phyloP scores from a whole-genome alignment of 2,888 invertebrate genomes.

The Nomada hirtipes region DNA sequence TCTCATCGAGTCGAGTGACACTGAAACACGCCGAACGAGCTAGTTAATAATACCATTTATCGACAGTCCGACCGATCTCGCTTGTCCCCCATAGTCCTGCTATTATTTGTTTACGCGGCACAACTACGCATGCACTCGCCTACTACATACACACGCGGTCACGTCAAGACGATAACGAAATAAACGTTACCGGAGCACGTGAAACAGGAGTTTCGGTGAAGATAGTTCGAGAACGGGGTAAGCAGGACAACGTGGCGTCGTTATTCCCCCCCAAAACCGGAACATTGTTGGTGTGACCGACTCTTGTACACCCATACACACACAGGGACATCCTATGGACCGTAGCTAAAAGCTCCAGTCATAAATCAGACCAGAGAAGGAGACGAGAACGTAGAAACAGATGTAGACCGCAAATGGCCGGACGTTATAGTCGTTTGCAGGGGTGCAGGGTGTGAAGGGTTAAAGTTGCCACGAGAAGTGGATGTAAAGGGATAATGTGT shows the following conservation, averaged over 20 bases:
- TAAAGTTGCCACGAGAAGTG: slow-evolving; percentile 38
- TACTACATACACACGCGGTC: not conserved
- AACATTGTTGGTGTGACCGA: slow-evolving; percentile 11
- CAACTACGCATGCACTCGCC: not conserved
- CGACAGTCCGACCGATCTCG: slow-evolving; percentile 14
- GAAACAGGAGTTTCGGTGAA: slow-evolving; percentile 22
- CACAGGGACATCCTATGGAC: slow-evolving; percentile 47
- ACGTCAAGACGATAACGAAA: slow-evolving; percentile 57
- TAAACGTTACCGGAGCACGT: slow-evolving; percentile 63
- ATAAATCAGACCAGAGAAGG: slow-evolving; percentile 74
- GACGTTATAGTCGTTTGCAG: slow-evolving; percentile 53
- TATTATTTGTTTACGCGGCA: slow-evolving; percentile 33
- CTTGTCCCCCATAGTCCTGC: slow-evolving; percentile 6
- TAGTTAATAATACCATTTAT: slow-evolving; percentile 62
- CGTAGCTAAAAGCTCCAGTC: slow-evolving; percentile 73
- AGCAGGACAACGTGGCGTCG: slow-evolving; percentile 16
- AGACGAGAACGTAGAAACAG: slow-evolving; percentile 73
- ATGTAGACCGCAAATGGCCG: slow-evolving; percentile 75
- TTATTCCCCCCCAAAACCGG: slow-evolving; percentile 11
- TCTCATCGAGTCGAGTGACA: slow-evolving; percentile 34
- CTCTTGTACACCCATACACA: slow-evolving; percentile 17
- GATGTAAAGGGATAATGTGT: slow-evolving; percentile 54
- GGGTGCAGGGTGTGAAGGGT: slow-evolving; percentile 25
- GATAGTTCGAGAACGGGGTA: slow-evolving; percentile 23
- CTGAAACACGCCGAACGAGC: slow-evolving; percentile 21